Base-by-base conservation (phyloP, 2,888 invertebrate species). In the Glaucopsyche alexis region DNA sequence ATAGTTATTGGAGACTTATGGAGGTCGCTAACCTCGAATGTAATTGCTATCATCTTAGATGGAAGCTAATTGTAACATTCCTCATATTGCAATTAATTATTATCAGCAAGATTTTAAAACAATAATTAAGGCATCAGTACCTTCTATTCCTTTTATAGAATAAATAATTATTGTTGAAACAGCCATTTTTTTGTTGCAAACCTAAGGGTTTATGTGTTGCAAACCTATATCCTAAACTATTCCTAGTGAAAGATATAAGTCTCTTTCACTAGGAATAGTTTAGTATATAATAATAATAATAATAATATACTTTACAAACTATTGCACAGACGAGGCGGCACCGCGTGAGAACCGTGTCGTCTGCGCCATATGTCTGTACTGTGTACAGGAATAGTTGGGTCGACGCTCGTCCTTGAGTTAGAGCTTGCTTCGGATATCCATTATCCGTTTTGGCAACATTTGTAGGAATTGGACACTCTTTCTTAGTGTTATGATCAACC, bases 261-360 rank as follows among this genome's bases (percentile, higher is more conserved):
- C n/a, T n/a, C n/a, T n/a, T n/a, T n/a, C n/a, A 9, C 19, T 55
- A 55, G 19, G 19, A 19, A 19, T 7, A 5, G 19, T 8, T 9
- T 19, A 55, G 19, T 16, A 19, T 16, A 55, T 50, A 14, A n/a
- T n/a, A n/a, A n/a, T n/a, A n/a, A n/a, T n/a, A n/a, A n/a, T n/a
- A n/a, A n/a, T n/a, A n/a, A n/a, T n/a, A n/a, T n/a, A n/a, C n/a
- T n/a, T n/a, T 50, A 50, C n/a, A 16, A 16, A 16, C 19, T 55
- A 55, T 60, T 13, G 60, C 19, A 47, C 49, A 69, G 69, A 69
- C 69, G 9, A 4, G 29, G 29, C 69, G 69, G 69, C 69, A 69
- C 69, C 69, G 69, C 69, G 69, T 69, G 69, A 69, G 69, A 69
- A 69, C 14, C 16, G 19, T 69, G 69, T 13, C 47, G 47, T 66